Evolutionary conservation across 1,140 invertebrate species (phyloP).

Genomic region (Camponotus vicinus): DNA sequence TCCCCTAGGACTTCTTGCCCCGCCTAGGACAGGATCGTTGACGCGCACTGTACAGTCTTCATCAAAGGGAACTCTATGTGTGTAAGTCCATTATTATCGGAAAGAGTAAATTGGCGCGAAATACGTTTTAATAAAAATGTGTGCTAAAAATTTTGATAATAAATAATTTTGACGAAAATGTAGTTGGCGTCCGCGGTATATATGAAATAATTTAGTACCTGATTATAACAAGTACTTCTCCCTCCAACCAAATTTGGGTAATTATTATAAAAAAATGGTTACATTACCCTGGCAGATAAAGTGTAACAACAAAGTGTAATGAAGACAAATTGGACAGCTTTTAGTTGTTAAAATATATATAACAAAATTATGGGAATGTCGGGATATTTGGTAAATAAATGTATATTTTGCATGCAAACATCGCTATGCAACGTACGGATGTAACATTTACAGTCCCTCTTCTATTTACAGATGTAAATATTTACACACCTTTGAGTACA

Average conservation of each 20-base stretch:
- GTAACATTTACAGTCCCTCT: constrained; percentile 50
- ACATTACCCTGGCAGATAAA: constrained; percentile 12
- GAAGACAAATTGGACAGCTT: constrained; percentile 44
- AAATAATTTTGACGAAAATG: constrained; percentile 1
- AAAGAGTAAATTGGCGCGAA: background rate
- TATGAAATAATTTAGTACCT: background rate
- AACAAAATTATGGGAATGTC: constrained; percentile 58
- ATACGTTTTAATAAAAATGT: background rate
- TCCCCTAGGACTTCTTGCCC: too few relatives aligned
- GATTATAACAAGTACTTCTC: constrained; percentile 10
- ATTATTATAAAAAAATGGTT: constrained; percentile 24
- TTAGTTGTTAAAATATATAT: constrained; percentile 52
- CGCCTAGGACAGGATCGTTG: too few relatives aligned
- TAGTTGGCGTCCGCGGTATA: background rate
- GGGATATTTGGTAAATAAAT: constrained; percentile 56
- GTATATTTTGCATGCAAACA: constrained; percentile 56
- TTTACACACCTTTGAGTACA: constrained; percentile 50
- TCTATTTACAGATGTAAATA: constrained; percentile 57
- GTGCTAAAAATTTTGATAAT: background rate
- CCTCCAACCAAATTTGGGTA: background rate
- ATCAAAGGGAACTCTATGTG: too few relatives aligned
- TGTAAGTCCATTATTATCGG: background rate
- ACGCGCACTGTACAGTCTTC: too few relatives aligned
- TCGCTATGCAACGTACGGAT: background rate
- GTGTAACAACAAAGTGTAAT: constrained; percentile 7